Percentiles rank a stretch among this genome's conserved stretches.
phyloP scores from a whole-genome alignment of 2,888 invertebrate genomes.

The Melinopterus prodromus region DNA sequence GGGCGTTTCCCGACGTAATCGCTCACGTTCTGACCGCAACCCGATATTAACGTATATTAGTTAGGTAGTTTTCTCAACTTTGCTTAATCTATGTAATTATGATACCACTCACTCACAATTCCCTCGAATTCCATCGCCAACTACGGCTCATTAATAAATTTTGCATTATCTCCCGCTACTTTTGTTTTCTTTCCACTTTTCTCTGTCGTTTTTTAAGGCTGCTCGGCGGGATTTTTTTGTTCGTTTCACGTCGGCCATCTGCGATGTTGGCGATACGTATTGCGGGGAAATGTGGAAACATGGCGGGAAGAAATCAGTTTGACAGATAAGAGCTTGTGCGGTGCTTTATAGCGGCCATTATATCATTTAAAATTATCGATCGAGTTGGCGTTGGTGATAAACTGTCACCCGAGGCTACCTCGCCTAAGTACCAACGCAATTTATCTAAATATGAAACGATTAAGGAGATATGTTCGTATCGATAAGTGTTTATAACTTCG shows the following conservation, averaged over 20 bases:
- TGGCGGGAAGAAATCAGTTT: constrained; percentile 4
- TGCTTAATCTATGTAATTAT: constrained; percentile 59
- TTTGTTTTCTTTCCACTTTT: neutral
- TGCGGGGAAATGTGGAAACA: neutral
- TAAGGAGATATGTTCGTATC: neutral
- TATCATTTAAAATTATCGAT: constrained; percentile 28
- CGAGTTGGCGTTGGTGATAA: constrained; percentile 20
- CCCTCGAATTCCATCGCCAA: constrained; percentile 51
- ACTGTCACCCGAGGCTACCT: neutral
- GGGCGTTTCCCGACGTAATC: neutral
- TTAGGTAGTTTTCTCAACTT: constrained; percentile 60
- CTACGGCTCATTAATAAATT: constrained; percentile 56
- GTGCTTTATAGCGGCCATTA: constrained; percentile 25
- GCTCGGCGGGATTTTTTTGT: neutral
- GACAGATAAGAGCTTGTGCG: neutral
- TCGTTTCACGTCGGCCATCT: neutral
- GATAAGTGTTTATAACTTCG: neutral
- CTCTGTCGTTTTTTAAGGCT: neutral
- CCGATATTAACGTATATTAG: constrained; percentile 59
- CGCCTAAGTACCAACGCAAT: neutral
- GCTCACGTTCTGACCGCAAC: constrained; percentile 51
- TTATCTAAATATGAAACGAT: constrained; percentile 4
- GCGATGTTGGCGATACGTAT: neutral
- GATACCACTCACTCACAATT: constrained; percentile 48
- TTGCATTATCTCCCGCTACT: constrained; percentile 43